phyloP scores from a whole-genome alignment of 2,888 invertebrate species.

The Hirtodrosophila alboralis region DNA sequence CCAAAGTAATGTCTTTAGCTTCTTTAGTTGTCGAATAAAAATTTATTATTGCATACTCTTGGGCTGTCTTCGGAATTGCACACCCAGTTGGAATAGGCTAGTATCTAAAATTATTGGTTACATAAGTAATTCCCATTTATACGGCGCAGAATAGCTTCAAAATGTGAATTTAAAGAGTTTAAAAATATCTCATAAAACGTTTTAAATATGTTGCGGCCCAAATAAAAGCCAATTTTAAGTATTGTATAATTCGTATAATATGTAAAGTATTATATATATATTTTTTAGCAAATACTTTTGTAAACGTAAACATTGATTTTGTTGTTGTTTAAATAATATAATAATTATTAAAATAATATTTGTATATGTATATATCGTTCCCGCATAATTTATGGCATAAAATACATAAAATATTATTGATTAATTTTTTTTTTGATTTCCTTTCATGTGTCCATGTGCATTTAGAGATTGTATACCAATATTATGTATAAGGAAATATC shows the following conservation, averaged over 20 bases:
- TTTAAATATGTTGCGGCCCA: too few species aligned
- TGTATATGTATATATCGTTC: slow-evolving; percentile 62
- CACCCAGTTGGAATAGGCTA: too few species aligned
- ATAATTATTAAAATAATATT: slow-evolving; percentile 49
- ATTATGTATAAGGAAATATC: slow-evolving; percentile 63
- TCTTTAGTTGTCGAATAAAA: neutral
- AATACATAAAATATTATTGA: slow-evolving; percentile 61
- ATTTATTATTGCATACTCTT: slow-evolving; percentile 31
- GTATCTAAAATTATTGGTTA: too few species aligned
- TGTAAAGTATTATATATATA: slow-evolving; percentile 45
- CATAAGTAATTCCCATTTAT: neutral
- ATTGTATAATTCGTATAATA: slow-evolving; percentile 40
- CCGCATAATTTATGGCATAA: slow-evolving; percentile 76
- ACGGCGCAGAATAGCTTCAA: too few species aligned
- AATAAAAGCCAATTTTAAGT: neutral
- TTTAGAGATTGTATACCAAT: slow-evolving; percentile 45
- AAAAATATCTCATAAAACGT: too few species aligned
- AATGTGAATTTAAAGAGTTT: too few species aligned
- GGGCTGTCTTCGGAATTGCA: neutral
- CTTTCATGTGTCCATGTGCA: slow-evolving; percentile 12
- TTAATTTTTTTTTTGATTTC: slow-evolving; percentile 27
- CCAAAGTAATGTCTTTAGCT: too few species aligned
- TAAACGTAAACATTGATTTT: slow-evolving; percentile 70
- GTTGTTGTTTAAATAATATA: slow-evolving; percentile 61
- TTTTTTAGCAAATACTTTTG: slow-evolving; percentile 74